These are phyloP conservation scores for Cylindroiulus punctatus DNA, from an alignment of 2,888 invertebrate genomes.

Conservation along the genomic window DNA sequence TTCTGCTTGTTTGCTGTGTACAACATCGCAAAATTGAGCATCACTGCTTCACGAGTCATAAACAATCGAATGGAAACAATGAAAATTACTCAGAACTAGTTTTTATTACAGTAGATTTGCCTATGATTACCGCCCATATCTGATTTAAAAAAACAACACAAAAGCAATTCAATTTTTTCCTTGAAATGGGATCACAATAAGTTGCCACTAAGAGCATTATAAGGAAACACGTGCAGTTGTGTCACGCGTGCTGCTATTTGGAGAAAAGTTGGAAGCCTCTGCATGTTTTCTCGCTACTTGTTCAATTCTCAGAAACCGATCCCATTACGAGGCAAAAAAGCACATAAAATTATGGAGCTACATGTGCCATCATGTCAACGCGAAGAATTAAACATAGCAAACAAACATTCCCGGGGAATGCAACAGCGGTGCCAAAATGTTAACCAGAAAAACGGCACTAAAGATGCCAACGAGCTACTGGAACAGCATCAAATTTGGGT, in stretches of 20 bases:
- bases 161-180: no score
- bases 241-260: neutral
- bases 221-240: no score
- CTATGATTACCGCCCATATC: no score
- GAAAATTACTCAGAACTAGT: neutral
- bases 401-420: neutral
- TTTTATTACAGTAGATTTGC: no score
- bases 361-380: conserved; percentile 12
- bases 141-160: no score
- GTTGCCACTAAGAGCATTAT: no score
- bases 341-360: neutral
- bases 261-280: conserved; percentile 2
- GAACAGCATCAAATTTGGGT: conserved; percentile 8
- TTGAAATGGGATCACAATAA: no score
- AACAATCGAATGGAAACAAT: neutral
- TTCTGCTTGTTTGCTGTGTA: no score
- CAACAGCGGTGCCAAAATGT: conserved; percentile 10
- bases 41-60: neutral
- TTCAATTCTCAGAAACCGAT: conserved; percentile 3
- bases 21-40: neutral
- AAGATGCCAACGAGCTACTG: conserved; percentile 4
- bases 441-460: neutral
- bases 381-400: conserved; percentile 12
- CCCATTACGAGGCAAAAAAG: neutral
- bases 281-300: neutral